Base-by-base conservation (phyloP, 1,140 invertebrate genomes). In the Drosophila pseudoananassae region DNA sequence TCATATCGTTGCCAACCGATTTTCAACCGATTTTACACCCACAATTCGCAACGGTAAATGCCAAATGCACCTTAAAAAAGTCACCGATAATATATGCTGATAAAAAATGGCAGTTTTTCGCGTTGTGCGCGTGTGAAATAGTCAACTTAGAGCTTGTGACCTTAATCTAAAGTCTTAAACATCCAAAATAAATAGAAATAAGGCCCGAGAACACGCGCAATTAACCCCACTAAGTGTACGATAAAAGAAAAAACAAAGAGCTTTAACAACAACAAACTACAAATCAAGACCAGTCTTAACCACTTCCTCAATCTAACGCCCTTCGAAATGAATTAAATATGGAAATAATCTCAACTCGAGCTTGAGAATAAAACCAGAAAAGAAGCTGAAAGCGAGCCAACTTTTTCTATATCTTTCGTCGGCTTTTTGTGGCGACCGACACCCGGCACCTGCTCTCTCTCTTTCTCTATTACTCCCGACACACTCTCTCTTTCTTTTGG, bases 261-360 rank as follows among this genome's bases (percentile, higher is more conserved):
- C 82, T 87, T 85, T 82, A 53, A 58, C 43, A 69, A 72, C 23
- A 69, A 63, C 55, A 69, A 15, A 17, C 65, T 51, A 9, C 58
- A 23, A 54, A 50, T 51, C n/a, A 57, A 47, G 49, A 68, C 33
- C 45, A 69, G 70, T 27, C 43, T 57, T 57, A 64, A 38, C 31
- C n/a, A 66, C 79, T 85, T 85, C 81, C 81, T 85, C 73, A 77
- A 84, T 78, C 72, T 64, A 79, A 60, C 61, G 78, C 70, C 72
- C 71, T 74, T 75, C 71, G 55, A 75, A 52, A 38, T 63, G 57
- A 61, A 63, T 70, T 70, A 38, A 25, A 36, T 52, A 66, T 64
- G 63, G 36, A 66, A 64, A 66, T 65, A 52, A 64, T 50, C 46
- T 60, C 63, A 31, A 69, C 31, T 58, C 36, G 50, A 59, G 65